Evolutionary conservation across 1,140 invertebrate species (phyloP), one percentile per base, ranked within the genome.

Genomic region (Ericerus pela): DNA sequence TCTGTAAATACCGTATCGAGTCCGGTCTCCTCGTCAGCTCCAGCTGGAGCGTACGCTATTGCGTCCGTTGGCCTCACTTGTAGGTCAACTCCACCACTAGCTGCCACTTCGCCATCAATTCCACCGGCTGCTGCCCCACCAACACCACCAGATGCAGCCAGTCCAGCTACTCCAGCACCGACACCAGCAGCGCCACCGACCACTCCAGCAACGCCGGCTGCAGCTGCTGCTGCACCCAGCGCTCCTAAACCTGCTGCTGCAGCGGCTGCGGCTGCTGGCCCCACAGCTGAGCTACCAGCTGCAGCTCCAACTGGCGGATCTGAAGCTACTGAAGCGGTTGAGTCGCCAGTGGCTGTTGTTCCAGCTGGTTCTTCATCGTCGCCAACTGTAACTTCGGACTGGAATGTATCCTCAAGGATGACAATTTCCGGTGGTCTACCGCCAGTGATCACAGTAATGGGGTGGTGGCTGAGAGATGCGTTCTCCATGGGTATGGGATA

Each of bases 271-370:
- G 16, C 20, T 0, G 12, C 55, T 20, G 54, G 61, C 36, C 16
- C 16, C n/a, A 30, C 55, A 28, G 41, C 58, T 1, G 51, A 55
- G 2, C 20, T 20, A 33, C 36, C 20, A 31, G 37, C 59, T 47
- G 57, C 53, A 14, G 51, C 57, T 10, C 55, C 58, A 2, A 58
- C 41, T 10, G 47, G 51, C 26, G 57, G 36, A 37, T 43, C 41
- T 22, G 43, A 55, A 18, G 26, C 41, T 14, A 38, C 58, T 36
- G 56, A 37, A 20, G 31, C 58, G 18, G 38, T 53, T n/a, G n/a
- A n/a, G n/a, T n/a, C n/a, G 22, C 41, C 41, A 14, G 41, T 18
- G 18, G 41, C 41, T 22, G 22, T 18, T 8, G 22, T 47, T 4
- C 20, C 26, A 10, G 22, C 41, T 47, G 4, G 12, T 22, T 47